Evolutionary conservation across 2,113 vertebrate genomes (phyloP).

Genomic region (Percina caprodes): DNA sequence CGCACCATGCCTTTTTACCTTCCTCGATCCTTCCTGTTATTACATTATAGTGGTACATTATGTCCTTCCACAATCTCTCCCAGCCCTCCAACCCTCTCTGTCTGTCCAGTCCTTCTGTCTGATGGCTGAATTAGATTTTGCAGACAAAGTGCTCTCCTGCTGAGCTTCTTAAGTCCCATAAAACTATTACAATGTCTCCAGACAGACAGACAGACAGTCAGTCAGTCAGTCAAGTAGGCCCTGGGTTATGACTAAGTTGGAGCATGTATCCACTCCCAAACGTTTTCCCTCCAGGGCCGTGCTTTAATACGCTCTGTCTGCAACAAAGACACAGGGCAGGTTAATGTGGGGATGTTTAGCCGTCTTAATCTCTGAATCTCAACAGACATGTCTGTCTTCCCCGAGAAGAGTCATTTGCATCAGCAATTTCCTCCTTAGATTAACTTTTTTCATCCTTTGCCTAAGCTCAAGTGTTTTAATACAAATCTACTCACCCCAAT

Average conservation of each 20-base stretch:
- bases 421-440: neutral
- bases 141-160: slow-evolving; percentile 61
- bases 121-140: slow-evolving; percentile 34
- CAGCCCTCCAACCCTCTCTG: neutral
- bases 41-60: slow-evolving; percentile 11
- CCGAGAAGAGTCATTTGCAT: neutral
- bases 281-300: slow-evolving; percentile 34
- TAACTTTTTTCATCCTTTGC: neutral
- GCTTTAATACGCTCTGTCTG: slow-evolving; percentile 48
- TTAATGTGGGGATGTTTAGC: slow-evolving; percentile 30
- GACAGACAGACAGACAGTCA: slow-evolving; percentile 47
- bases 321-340: slow-evolving; percentile 12
- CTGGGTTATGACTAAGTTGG: slow-evolving; percentile 49
- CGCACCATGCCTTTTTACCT: neutral
- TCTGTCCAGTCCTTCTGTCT: slow-evolving; percentile 42
- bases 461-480: neutral
- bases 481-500: neutral
- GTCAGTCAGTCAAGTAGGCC: slow-evolving; percentile 26
- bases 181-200: slow-evolving; percentile 68
- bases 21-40: neutral
- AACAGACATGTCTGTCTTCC: no score
- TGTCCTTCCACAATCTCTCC: neutral
- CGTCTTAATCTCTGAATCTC: slow-evolving; percentile 14
- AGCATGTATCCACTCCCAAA: slow-evolving; percentile 46
- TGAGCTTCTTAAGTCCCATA: slow-evolving; percentile 60